Percentiles rank a stretch among this genome's conserved stretches.
Evolutionary conservation across 1,140 invertebrate species (phyloP).

Genomic region (Drosophila chauvacae): DNA sequence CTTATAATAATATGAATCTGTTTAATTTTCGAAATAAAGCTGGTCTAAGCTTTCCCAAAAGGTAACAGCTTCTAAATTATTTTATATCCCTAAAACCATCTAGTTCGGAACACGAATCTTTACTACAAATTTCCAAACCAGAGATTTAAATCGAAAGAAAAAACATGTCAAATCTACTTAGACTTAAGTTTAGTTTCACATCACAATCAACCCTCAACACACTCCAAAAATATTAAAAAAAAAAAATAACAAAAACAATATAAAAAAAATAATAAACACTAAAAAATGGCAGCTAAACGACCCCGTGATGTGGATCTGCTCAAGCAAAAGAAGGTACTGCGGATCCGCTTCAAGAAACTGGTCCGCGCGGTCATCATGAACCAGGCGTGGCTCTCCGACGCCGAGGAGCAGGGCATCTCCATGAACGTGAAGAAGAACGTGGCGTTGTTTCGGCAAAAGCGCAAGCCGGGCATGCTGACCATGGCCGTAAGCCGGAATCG

Average conservation of each 20-base stretch:
- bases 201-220: neutral
- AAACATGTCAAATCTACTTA: neutral
- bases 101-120: neutral
- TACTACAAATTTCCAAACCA: neutral
- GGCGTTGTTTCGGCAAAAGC: slow-evolving; percentile 65
- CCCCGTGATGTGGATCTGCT: slow-evolving; percentile 9
- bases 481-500: slow-evolving; percentile 48
- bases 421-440: slow-evolving; percentile 77
- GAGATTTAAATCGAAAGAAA: neutral
- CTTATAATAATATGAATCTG: neutral
- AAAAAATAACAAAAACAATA: neutral
- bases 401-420: slow-evolving; percentile 59
- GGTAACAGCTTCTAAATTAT: neutral
- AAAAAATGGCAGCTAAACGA: slow-evolving; percentile 16
- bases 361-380: slow-evolving; percentile 58
- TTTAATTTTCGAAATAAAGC: neutral
- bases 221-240: neutral
- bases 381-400: slow-evolving; percentile 57
- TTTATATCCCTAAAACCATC: neutral
- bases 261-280: neutral
- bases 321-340: slow-evolving; percentile 11
- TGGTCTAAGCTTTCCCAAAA: neutral
- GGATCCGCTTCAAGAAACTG: slow-evolving; percentile 54
- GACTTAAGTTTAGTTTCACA: neutral
- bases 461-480: slow-evolving; percentile 70